phyloP scores from a whole-genome alignment of 2,888 invertebrate species.

The Tholera decimalis region DNA sequence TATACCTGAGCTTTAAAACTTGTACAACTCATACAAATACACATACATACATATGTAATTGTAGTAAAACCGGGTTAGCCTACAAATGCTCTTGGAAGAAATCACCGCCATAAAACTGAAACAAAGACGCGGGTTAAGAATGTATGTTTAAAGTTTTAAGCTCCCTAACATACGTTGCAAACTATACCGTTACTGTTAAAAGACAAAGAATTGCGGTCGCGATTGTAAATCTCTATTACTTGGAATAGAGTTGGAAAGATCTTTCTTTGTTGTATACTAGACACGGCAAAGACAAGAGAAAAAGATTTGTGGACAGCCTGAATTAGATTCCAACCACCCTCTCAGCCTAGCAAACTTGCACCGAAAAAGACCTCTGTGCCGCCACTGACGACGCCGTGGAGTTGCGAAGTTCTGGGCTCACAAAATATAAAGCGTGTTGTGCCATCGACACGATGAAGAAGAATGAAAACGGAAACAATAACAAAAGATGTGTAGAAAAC shows the following conservation, averaged over 20 bases:
- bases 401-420: too few species aligned
- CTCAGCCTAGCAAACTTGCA: too few species aligned
- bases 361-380: too few species aligned
- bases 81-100: slow-evolving; percentile 26
- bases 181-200: slow-evolving; percentile 13
- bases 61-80: slow-evolving; percentile 11
- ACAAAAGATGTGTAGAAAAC: neutral
- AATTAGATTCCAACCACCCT: too few species aligned
- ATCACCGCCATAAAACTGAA: slow-evolving; percentile 56
- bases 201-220: slow-evolving; percentile 14
- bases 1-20: neutral
- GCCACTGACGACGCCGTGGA: too few species aligned
- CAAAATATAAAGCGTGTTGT: too few species aligned
- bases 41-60: slow-evolving; percentile 1
- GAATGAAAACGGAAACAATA: too few species aligned
- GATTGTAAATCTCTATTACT: slow-evolving; percentile 24
- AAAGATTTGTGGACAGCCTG: neutral
- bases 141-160: slow-evolving; percentile 47
- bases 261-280: neutral
- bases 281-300: neutral
- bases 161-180: slow-evolving; percentile 7
- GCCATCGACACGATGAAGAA: too few species aligned
- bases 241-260: neutral
- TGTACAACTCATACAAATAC: neutral
- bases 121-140: slow-evolving; percentile 28